Evolutionary conservation across 2,113 vertebrate species (phyloP), one percentile per base, ranked within the genome.

Genomic region (Ammodytes marinus): DNA sequence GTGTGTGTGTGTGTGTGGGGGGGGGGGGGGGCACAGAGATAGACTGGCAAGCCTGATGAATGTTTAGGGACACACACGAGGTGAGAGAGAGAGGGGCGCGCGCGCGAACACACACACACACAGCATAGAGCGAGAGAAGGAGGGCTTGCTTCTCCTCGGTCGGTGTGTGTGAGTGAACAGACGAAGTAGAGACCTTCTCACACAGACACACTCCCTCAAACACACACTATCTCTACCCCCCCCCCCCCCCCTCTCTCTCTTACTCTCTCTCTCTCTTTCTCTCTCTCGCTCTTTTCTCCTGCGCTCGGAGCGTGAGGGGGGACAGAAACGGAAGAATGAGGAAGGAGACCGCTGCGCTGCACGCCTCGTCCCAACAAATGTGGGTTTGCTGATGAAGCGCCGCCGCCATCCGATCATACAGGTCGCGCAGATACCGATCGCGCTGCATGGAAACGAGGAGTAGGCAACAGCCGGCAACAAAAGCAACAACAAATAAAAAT

Each of bases 321-420:
- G 76, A 75, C 60, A 70, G 73, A 78, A 66, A 82, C 71, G 90
- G 83, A 94, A 94, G 95, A 95, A 95, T 95, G 94, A 95, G 94
- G 94, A 95, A 96, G 94, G 93, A 88, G 89, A 91, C 88, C 84
- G 74, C 85, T 5, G 39, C 69, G 68, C 84, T 79, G 88, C 91
- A 88, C 92, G 85, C 89, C 83, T 91, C 85, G 88, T 90, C 86
- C 88, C 88, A 79, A 61, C 84, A 70, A 82, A 88, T 91, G 86
- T 91, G 92, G 92, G 93, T 92, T 86, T 92, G 92, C 94, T 93
- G 92, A 93, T 94, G 91, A 91, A 88, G 92, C 93, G 80, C 65
- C 75, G 63, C 88, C 80, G 92, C 90, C 90, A 93, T 83, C 90
- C 88, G 93, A 92, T 92, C 90, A 80, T 89, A 91, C 92, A 93